A percentile compares a stretch with the other conserved stretches of the same genome.
These are phyloP conservation scores for Clinocottus analis DNA, from an alignment of 2,113 vertebrate genomes.

Conservation along the genomic window DNA sequence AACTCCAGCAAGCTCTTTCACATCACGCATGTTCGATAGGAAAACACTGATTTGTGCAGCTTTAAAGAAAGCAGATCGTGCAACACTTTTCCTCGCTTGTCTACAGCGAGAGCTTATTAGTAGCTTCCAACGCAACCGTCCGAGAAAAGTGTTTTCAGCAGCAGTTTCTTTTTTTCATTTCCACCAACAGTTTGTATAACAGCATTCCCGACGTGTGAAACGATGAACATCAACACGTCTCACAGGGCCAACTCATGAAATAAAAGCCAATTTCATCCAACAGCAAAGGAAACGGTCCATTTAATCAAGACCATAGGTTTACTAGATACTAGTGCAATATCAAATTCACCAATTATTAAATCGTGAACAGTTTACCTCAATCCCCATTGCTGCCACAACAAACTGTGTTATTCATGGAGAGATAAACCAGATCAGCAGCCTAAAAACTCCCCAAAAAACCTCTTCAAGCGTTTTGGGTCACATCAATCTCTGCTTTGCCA, in stretches of 20 bases:
- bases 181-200: constrained; percentile 5
- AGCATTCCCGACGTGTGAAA: constrained; percentile 34
- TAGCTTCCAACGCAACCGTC: too few relatives aligned
- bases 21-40: neutral
- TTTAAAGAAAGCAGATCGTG: neutral
- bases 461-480: constrained; percentile 17
- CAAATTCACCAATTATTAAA: neutral
- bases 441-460: constrained; percentile 12
- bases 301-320: neutral
- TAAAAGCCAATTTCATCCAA: neutral
- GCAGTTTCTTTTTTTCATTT: constrained; percentile 12
- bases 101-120: too few relatives aligned
- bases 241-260: constrained; percentile 7
- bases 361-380: neutral
- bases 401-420: neutral
- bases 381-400: neutral
- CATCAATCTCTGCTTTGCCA: constrained; percentile 27
- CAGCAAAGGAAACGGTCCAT: neutral
- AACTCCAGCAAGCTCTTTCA: neutral
- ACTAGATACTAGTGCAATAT: neutral
- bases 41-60: neutral
- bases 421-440: constrained; percentile 18
- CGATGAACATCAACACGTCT: constrained; percentile 25
- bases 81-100: too few relatives aligned
- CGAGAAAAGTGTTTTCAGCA: too few relatives aligned